Evolutionary conservation across 2,888 invertebrate species (phyloP).

Genomic region (Allolobophora icterica): DNA sequence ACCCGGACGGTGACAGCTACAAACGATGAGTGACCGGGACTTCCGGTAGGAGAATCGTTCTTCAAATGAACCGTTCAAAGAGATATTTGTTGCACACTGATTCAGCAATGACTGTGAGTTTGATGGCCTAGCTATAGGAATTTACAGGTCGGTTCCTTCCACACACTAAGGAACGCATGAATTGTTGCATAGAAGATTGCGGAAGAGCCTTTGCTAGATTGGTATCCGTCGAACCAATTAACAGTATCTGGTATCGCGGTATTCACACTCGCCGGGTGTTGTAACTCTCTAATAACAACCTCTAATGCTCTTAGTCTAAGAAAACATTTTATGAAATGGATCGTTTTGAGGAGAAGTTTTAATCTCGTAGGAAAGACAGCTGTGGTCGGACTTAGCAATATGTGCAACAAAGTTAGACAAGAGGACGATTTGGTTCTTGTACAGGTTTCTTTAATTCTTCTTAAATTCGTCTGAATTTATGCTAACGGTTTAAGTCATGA

Average conservation of each 20-base stretch:
- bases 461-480: neutral
- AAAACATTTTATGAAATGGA: neutral
- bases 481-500: neutral
- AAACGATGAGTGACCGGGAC: neutral
- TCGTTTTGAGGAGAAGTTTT: neutral
- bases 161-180: neutral
- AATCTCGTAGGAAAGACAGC: neutral
- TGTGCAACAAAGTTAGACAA: neutral
- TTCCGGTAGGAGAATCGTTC: neutral
- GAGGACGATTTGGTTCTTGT: neutral
- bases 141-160: neutral
- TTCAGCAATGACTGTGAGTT: neutral
- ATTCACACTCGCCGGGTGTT: neutral
- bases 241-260: neutral
- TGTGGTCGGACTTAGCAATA: neutral
- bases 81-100: neutral
- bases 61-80: neutral
- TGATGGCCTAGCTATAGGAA: neutral
- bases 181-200: neutral
- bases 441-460: neutral
- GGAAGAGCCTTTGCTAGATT: neutral
- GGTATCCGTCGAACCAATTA: neutral
- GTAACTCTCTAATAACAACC: neutral
- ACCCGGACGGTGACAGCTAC: neutral
- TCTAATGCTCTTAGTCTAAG: neutral